Conservation (phyloP, 2,888 invertebrate species). For the Osedax fenrisi region DNA sequence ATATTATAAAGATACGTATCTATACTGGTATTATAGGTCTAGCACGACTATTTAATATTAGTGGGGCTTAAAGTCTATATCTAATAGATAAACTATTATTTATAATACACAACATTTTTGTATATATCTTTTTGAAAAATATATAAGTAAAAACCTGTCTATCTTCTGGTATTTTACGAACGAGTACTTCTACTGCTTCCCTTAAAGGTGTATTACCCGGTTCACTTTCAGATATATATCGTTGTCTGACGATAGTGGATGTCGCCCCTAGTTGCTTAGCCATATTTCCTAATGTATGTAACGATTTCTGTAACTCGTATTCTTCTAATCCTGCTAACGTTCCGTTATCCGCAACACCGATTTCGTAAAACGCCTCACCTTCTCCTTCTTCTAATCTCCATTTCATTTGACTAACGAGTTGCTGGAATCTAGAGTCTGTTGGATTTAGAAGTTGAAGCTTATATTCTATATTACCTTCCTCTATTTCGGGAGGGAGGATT, state of each 20-base stretch:
- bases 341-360: conserved; percentile 63
- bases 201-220: not conserved
- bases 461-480: not conserved
- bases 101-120: no score
- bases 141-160: no score
- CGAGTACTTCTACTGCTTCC: conserved; percentile 73
- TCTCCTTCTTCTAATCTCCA: conserved; percentile 91
- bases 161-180: conserved; percentile 62
- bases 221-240: conserved; percentile 8
- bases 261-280: conserved; percentile 53
- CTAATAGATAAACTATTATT: no score
- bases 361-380: conserved; percentile 92
- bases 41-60: no score
- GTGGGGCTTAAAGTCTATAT: no score
- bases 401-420: conserved; percentile 94
- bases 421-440: conserved; percentile 78
- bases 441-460: conserved; percentile 80
- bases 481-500: not conserved
- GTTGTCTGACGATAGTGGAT: not conserved
- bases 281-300: conserved; percentile 77
- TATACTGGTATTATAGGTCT: no score
- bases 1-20: no score
- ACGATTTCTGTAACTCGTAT: conserved; percentile 77
- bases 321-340: conserved; percentile 62
- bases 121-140: no score